These are phyloP conservation scores for Buathra laborator DNA, from an alignment of 2,888 invertebrate species.

Conservation along the genomic window DNA sequence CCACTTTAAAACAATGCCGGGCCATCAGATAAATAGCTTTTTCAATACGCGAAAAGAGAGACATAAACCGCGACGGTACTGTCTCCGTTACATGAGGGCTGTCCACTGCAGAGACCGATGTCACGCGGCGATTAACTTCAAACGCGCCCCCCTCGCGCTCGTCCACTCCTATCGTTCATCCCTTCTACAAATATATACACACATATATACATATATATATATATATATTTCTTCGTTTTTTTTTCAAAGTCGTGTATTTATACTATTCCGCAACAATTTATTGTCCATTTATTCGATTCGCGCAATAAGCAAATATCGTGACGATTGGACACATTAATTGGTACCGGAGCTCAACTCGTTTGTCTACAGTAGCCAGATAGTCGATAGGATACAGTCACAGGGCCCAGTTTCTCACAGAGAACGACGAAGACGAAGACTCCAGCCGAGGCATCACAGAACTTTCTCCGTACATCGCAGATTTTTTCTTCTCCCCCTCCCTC, in stretches of 20 bases:
- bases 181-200: not conserved
- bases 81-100: slow-evolving; percentile 82
- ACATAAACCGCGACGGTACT: slow-evolving; percentile 31
- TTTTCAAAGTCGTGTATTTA: not conserved
- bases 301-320: not conserved
- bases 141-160: slow-evolving; percentile 67
- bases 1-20: slow-evolving; percentile 84
- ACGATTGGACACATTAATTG: slow-evolving; percentile 11
- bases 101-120: slow-evolving; percentile 84
- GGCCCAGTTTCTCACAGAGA: slow-evolving; percentile 79
- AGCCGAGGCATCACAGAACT: slow-evolving; percentile 79
- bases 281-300: not conserved
- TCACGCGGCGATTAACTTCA: slow-evolving; percentile 83
- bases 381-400: slow-evolving; percentile 48
- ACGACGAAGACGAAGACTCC: slow-evolving; percentile 34
- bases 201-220: not conserved
- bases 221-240: not conserved
- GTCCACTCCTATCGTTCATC: slow-evolving; percentile 18
- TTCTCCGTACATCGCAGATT: slow-evolving; percentile 81
- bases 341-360: not conserved
- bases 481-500: slow-evolving; percentile 64
- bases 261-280: not conserved
- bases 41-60: slow-evolving; percentile 77
- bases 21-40: slow-evolving; percentile 82
- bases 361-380: slow-evolving; percentile 6